Conservation (phyloP, 2,797 vertebrate species). For the Telmatherina bonti region DNA sequence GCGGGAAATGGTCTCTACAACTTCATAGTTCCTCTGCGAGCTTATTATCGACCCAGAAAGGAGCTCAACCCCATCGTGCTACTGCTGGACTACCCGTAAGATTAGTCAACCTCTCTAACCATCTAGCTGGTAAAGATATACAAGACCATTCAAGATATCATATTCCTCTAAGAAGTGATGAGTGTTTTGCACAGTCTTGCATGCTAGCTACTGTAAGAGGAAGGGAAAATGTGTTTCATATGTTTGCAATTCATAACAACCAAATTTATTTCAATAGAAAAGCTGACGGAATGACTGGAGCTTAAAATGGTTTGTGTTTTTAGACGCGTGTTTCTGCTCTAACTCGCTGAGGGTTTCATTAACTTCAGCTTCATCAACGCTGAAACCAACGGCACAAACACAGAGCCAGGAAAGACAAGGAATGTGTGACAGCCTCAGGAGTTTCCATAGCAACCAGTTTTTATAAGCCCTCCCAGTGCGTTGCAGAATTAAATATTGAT, state of each 20-base stretch:
- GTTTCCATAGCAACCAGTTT: slow-evolving; percentile 50
- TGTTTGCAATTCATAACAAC: slow-evolving; percentile 3
- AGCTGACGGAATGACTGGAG: neutral
- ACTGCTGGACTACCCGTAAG: slow-evolving; percentile 96
- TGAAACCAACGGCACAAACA: slow-evolving; percentile 24
- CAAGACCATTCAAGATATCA: neutral
- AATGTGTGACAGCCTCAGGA: neutral
- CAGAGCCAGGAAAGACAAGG: slow-evolving; percentile 8
- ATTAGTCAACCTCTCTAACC: neutral
- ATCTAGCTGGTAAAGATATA: neutral
- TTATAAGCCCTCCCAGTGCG: slow-evolving; percentile 11
- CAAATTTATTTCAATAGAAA: neutral
- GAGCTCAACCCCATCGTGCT: slow-evolving; percentile 97
- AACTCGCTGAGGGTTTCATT: slow-evolving; percentile 32
- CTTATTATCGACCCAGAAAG: slow-evolving; percentile 96
- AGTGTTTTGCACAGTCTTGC: neutral
- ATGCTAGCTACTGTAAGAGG: neutral
- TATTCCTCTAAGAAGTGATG: neutral
- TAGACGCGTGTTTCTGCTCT: neutral
- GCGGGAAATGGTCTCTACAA: slow-evolving; percentile 98
- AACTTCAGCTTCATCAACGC: slow-evolving; percentile 12
- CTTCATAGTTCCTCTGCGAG: slow-evolving; percentile 96
- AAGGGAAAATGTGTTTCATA: neutral
- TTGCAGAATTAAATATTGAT: slow-evolving; percentile 16
- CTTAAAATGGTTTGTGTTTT: slow-evolving; percentile 19